Conservation (phyloP, 2,113 vertebrate genomes). For the Chunga burmeisteri region DNA sequence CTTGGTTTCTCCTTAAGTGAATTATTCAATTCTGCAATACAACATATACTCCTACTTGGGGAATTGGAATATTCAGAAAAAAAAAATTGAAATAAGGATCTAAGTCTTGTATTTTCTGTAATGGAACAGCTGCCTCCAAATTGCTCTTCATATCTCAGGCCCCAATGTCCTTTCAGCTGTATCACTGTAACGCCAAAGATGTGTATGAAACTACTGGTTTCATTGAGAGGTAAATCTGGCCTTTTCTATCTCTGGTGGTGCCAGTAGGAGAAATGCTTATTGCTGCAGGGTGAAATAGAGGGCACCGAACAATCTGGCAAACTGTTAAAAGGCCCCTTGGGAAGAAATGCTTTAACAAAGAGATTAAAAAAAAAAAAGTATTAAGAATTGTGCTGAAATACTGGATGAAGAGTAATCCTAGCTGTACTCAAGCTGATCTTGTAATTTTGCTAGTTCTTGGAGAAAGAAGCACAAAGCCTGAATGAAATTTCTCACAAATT, state of each 20-base stretch:
- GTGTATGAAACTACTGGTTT: not conserved
- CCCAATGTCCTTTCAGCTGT: not conserved
- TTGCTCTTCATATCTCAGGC: not conserved
- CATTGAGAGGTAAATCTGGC: not conserved
- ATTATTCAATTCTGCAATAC: not conserved
- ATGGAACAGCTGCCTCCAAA: not conserved
- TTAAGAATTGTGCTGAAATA: not conserved
- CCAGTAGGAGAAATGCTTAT: not conserved
- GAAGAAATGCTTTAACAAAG: not conserved
- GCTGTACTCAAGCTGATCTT: not conserved
- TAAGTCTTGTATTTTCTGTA: not conserved
- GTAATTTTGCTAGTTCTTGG: not conserved
- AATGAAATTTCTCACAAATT: not conserved
- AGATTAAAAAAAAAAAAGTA: not conserved
- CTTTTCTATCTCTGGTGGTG: not conserved
- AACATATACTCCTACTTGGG: not conserved
- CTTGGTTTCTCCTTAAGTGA: not conserved
- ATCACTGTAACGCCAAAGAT: rapidly evolving
- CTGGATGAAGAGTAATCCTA: not conserved
- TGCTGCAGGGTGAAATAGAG: conserved; percentile 1
- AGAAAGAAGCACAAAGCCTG: not conserved
- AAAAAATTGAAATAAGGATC: not conserved
- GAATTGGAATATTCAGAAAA: not conserved
- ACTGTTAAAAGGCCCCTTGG: not conserved
- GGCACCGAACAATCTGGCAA: not conserved